Evolutionary conservation across 2,797 vertebrate species (phyloP).

Genomic region (Clarias platycephalus): DNA sequence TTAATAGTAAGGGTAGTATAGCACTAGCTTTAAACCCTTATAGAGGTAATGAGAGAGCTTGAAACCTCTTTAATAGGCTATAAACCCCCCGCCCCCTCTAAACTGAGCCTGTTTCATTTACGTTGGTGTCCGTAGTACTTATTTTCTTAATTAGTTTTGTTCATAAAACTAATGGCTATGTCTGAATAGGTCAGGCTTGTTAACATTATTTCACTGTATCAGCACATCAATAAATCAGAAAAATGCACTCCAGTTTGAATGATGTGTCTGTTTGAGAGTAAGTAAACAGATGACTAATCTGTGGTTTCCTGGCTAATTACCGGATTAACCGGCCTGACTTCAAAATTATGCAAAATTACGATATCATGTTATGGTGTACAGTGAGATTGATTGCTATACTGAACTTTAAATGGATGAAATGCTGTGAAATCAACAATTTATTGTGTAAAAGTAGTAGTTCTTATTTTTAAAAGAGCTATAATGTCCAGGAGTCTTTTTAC

Average conservation of each 20-base stretch:
- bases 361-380: neutral
- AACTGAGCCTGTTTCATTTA: slow-evolving; percentile 16
- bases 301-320: neutral
- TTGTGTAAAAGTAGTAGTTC: slow-evolving; percentile 5
- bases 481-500: neutral
- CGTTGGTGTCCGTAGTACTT: neutral
- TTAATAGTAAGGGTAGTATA: slow-evolving; percentile 9
- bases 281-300: neutral
- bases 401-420: slow-evolving; percentile 9
- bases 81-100: neutral
- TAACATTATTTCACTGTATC: neutral
- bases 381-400: neutral
- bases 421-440: neutral
- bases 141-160: neutral
- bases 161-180: neutral
- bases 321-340: neutral
- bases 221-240: neutral
- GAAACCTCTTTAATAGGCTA: neutral
- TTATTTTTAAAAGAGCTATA: neutral
- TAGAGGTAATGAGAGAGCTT: neutral
- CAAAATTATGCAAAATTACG: slow-evolving; percentile 1
- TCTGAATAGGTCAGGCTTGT: neutral
- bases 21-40: neutral
- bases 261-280: neutral
- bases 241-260: neutral